These are phyloP conservation scores for Strigamia transsilvanica DNA, from an alignment of 2,888 invertebrate genomes.

Conservation along the genomic window DNA sequence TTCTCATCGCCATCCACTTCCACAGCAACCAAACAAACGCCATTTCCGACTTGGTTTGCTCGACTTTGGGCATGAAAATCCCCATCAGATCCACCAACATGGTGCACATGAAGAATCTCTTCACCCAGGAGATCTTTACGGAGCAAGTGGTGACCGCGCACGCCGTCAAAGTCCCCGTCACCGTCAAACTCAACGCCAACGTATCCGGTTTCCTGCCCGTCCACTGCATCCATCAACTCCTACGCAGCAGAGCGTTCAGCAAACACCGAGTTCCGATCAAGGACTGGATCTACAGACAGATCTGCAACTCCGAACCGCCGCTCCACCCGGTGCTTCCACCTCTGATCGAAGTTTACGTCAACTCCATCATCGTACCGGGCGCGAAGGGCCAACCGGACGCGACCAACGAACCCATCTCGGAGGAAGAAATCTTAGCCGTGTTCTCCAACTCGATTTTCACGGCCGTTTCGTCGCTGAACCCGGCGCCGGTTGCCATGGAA, in stretches of 20 bases:
- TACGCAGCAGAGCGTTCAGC: slow-evolving; percentile 92
- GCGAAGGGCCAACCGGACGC: slow-evolving; percentile 74
- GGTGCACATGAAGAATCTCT: slow-evolving; percentile 88
- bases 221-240: slow-evolving; percentile 93
- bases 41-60: slow-evolving; percentile 91
- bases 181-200: slow-evolving; percentile 83
- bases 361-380: slow-evolving; percentile 76
- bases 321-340: slow-evolving; percentile 92
- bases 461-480: slow-evolving; percentile 7
- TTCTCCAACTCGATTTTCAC: slow-evolving; percentile 68
- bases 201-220: slow-evolving; percentile 92
- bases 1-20: slow-evolving; percentile 95
- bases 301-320: slow-evolving; percentile 86
- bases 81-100: slow-evolving; percentile 86
- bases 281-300: slow-evolving; percentile 95
- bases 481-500: slow-evolving; percentile 54
- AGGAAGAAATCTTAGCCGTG: slow-evolving; percentile 85
- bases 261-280: slow-evolving; percentile 96
- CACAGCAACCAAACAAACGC: slow-evolving; percentile 93
- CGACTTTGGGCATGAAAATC: slow-evolving; percentile 94
- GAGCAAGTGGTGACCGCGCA: slow-evolving; percentile 96
- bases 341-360: slow-evolving; percentile 92
- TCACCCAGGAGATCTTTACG: slow-evolving; percentile 95
- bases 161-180: slow-evolving; percentile 95
- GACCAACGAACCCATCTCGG: slow-evolving; percentile 89